A percentile compares a stretch with the other conserved stretches of the same genome.
phyloP scores from a whole-genome alignment of 2,797 vertebrate genomes.

The Spondyliosoma cantharus region DNA sequence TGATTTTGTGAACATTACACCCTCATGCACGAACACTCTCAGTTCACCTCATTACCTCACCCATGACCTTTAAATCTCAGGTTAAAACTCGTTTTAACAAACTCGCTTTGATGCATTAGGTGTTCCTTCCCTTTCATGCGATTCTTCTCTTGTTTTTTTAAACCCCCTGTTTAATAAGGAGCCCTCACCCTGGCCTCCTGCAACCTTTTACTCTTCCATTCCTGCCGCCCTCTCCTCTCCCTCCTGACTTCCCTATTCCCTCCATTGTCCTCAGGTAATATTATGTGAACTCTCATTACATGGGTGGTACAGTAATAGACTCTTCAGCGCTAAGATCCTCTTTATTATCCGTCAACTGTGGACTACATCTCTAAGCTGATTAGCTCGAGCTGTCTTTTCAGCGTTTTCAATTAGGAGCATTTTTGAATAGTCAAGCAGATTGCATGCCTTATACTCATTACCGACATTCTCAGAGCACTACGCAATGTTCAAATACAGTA shows the following conservation, averaged over 20 bases:
- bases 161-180: slow-evolving; percentile 15
- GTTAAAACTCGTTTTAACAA: not conserved
- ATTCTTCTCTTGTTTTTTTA: not conserved
- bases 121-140: not conserved
- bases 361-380: slow-evolving; percentile 82
- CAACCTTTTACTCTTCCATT: slow-evolving; percentile 8
- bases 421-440: slow-evolving; percentile 68
- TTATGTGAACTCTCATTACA: slow-evolving; percentile 74
- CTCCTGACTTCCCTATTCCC: slow-evolving; percentile 33
- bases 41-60: not conserved
- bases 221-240: slow-evolving; percentile 14
- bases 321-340: slow-evolving; percentile 74
- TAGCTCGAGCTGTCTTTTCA: slow-evolving; percentile 78
- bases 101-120: not conserved
- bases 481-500: slow-evolving; percentile 60
- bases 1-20: not conserved
- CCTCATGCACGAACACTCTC: not conserved
- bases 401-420: slow-evolving; percentile 78
- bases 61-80: not conserved
- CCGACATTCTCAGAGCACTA: slow-evolving; percentile 58
- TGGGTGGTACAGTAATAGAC: slow-evolving; percentile 68
- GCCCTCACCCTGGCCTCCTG: not conserved
- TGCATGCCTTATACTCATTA: slow-evolving; percentile 66
- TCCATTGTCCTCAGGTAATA: slow-evolving; percentile 69
- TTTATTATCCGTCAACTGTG: slow-evolving; percentile 77